Evolutionary conservation across 2,113 vertebrate species (phyloP), one percentile per base, ranked within the genome.

Genomic region (Leucopsar rothschildi): DNA sequence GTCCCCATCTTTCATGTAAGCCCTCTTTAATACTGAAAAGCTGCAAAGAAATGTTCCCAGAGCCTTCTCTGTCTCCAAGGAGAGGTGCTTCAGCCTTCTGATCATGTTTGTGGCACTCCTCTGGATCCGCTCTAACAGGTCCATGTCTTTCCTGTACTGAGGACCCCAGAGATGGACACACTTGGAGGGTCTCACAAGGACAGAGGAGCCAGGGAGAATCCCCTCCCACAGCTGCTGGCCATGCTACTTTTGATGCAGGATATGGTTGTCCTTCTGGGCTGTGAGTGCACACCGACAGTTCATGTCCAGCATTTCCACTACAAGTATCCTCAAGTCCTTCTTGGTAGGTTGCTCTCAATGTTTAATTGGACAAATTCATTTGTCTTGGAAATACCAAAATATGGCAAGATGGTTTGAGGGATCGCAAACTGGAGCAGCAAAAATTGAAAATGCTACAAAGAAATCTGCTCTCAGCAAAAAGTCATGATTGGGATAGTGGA

Each of bases 281-380:
- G 28, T 0, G 0, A 64, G 28, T 0, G 0, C 18, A 35, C 10
- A 1, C 22, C 35, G 29, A 5, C 0, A 4, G 20, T 6, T 73
- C 27, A 23, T 10, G 13, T 56, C 40, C 40, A 42, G 20, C 10
- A 69, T 68, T 77, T 78, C 55, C 44, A 47, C 23, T 11, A 45
- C 28, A 33, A 63, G 8, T 24, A 53, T 24, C 11, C 28, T 33
- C 17, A 29, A 57, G 28, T 20, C 31, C 17, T 52, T 81, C 56
- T 75, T 25, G 8, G 1, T 25, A n/a, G 35, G 5, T 10, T 80
- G 29, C 12, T 77, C 24, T 85, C 40, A 69, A 2, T 64, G 27
- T 42, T 84, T 71, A 50, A 63, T 25, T 59, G 17, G 6, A 66
- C 2, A 2, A 31, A 42, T 18, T 16, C 53, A 42, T 57, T 66